These are phyloP conservation scores for Pedicia rivosa DNA, from an alignment of 2,888 invertebrate species.

Conservation along the genomic window DNA sequence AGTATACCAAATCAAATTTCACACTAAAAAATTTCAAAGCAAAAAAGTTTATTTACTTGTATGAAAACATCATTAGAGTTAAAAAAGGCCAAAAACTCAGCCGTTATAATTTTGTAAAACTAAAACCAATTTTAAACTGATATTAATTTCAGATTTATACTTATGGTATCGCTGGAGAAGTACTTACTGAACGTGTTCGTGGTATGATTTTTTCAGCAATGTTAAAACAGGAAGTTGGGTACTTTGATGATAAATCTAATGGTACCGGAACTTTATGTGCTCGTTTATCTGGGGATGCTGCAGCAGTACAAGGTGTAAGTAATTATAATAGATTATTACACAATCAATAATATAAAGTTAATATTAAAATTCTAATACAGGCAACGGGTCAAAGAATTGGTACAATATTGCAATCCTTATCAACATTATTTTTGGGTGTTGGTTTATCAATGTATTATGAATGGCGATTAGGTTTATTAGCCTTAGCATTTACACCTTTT, in stretches of 20 bases:
- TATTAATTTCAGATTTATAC: conserved; percentile 41
- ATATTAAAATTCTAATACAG: too few relatives aligned
- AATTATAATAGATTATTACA: too few relatives aligned
- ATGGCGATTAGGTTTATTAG: conserved; percentile 59
- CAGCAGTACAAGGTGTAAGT: conserved; percentile 48
- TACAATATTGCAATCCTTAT: conserved; percentile 40
- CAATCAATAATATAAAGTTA: too few relatives aligned
- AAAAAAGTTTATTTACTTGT: too few relatives aligned
- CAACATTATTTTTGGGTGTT: conserved; percentile 44
- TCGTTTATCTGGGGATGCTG: conserved; percentile 45
- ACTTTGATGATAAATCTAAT: conserved; percentile 45
- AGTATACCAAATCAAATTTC: too few relatives aligned
- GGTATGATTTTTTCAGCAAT: conserved; percentile 38
- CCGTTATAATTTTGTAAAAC: too few relatives aligned
- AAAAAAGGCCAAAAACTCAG: too few relatives aligned
- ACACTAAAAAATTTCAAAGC: too few relatives aligned
- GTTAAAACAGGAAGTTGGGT: conserved; percentile 49
- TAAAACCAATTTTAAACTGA: too few relatives aligned
- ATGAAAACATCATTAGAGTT: too few relatives aligned
- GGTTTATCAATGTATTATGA: conserved; percentile 51
- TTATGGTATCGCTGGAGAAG: conserved; percentile 54
- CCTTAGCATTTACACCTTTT: conserved; percentile 54
- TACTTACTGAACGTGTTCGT: conserved; percentile 42
- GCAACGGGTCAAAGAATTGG: conserved; percentile 49
- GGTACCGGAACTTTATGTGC: conserved; percentile 46